These are phyloP conservation scores for Tricholauxania praeusta DNA, from an alignment of 2,888 invertebrate genomes.

Conservation along the genomic window DNA sequence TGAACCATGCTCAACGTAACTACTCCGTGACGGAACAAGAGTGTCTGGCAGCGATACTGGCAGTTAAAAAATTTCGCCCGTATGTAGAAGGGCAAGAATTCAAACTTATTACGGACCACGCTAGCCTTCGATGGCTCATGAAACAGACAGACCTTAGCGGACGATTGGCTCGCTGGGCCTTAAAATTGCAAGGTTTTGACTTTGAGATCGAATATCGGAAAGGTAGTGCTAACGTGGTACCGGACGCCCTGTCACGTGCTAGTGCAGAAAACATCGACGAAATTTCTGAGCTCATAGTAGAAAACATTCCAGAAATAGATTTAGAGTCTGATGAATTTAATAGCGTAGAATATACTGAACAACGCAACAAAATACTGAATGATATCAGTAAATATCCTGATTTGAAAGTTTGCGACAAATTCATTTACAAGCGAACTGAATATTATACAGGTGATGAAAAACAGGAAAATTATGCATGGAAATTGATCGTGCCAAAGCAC, in stretches of 20 bases:
- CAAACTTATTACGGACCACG: conserved; percentile 50
- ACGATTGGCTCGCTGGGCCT: conserved; percentile 49
- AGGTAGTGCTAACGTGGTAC: conserved; percentile 42
- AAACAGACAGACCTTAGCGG: conserved; percentile 51
- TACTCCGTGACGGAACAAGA: conserved; percentile 44
- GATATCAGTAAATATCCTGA: neutral
- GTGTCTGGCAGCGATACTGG: conserved; percentile 41
- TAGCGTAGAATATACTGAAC: neutral
- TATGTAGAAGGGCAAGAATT: conserved; percentile 42
- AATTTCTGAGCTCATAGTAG: neutral
- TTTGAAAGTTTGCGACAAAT: neutral
- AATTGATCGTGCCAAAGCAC: conserved; percentile 6
- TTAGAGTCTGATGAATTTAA: neutral
- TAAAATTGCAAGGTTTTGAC: conserved; percentile 44
- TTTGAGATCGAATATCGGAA: conserved; percentile 33
- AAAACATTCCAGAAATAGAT: neutral
- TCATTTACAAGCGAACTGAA: neutral
- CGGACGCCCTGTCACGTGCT: conserved; percentile 24
- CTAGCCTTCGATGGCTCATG: conserved; percentile 52
- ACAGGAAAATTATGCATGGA: conserved; percentile 10
- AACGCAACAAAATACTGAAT: neutral
- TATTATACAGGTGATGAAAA: neutral
- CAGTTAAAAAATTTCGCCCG: conserved; percentile 39
- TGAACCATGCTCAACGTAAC: conserved; percentile 41
- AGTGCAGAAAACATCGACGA: neutral